Evolutionary conservation across 2,888 invertebrate genomes (phyloP), one percentile per base, ranked within the genome.

Genomic region (Drosophila tripunctata): DNA sequence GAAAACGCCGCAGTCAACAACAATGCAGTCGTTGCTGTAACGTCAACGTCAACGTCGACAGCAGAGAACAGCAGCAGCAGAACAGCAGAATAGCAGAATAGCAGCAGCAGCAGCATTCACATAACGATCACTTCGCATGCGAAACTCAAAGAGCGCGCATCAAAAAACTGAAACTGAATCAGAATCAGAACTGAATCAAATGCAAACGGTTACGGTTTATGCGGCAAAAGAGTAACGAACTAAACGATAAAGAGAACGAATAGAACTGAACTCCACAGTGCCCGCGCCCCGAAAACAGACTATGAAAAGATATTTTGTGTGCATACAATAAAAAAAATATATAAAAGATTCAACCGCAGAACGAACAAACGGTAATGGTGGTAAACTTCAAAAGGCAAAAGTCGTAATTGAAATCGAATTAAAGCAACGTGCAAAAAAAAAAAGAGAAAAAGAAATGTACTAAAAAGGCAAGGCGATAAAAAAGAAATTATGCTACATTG

Each of bases 341-440:
- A 19, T 41, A 38, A n/a, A 64, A 33, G 6, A 31, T 58, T 14
- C 48, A 51, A 70, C 65, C 56, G 56, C 67, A 66, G 57, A 71
- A 55, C 48, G 10, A 67, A 60, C 70, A 50, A 76, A 73, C 72
- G 73, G 72, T 71, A 71, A 76, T 67, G 61, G 72, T 79, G 76
- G 76, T 76, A 71, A 79, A 75, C 75, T 72, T 81, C 69, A 78
- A 82, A 74, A 74, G 80, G 56, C 74, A 67, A 36, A 33, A 70
- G 67, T 75, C 80, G 84, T 88, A 88, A 84, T 87, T 84, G 88
- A 88, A 88, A 87, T 86, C 80, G 70, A 83, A 83, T 83, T 87
- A 86, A 85, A 79, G 75, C 66, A 64, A 85, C 77, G 69, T 81
- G 75, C 86, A 67, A 66, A 76, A 85, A 67, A 44, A 40, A 47